Conservation (phyloP, 1,140 invertebrate species). For the Cydia pomonella region DNA sequence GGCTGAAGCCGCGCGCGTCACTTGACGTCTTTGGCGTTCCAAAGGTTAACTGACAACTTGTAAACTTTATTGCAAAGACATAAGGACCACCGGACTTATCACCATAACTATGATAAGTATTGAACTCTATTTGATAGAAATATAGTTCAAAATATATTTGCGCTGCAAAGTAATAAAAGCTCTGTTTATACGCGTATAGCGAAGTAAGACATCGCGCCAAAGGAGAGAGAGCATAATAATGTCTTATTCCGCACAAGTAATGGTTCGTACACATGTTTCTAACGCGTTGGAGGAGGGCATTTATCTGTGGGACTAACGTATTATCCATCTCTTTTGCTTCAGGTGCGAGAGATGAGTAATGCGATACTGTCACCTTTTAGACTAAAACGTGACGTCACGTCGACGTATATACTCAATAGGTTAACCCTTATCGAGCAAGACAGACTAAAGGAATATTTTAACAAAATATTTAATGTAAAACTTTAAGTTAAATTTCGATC, state of each 20-base stretch:
- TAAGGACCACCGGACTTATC: no score
- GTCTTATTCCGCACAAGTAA: conserved; percentile 52
- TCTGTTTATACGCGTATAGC: background rate
- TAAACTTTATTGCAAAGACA: no score
- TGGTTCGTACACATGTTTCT: background rate
- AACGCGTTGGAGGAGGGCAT: background rate
- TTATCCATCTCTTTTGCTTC: conserved; percentile 15
- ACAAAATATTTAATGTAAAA: no score
- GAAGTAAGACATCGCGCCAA: conserved; percentile 45
- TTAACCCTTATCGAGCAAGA: no score
- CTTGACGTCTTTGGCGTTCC: no score
- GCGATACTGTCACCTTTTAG: background rate
- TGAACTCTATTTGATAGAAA: background rate
- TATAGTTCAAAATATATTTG: background rate
- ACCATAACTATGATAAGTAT: background rate
- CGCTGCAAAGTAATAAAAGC: background rate
- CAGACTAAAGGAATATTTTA: no score
- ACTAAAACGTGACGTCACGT: background rate
- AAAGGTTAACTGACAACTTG: no score
- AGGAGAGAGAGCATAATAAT: conserved; percentile 52
- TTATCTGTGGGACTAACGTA: background rate
- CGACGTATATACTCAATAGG: no score
- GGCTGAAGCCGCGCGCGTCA: no score
- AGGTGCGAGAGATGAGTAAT: background rate
- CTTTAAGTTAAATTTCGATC: no score